Evolutionary conservation across 2,888 invertebrate species (phyloP).

Genomic region (Acanthopleura granulata): DNA sequence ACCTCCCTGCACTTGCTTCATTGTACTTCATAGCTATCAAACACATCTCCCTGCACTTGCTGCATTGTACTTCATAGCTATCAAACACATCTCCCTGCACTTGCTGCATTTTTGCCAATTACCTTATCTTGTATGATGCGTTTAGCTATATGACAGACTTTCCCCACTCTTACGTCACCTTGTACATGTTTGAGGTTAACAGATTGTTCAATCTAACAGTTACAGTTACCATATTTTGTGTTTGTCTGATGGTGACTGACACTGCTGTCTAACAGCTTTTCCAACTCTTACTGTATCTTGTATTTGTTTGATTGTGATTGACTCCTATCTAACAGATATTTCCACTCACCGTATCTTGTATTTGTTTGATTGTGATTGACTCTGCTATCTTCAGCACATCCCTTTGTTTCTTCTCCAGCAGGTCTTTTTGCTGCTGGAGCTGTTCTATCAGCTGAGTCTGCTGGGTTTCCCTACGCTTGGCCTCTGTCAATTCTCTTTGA

Average conservation of each 20-base stretch:
- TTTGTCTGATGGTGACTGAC: neutral
- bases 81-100: no score
- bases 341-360: slow-evolving; percentile 7
- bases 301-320: neutral
- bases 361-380: slow-evolving; percentile 13
- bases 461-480: neutral
- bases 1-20: no score
- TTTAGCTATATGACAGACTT: no score
- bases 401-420: slow-evolving; percentile 10
- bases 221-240: no score
- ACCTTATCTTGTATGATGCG: neutral
- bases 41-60: no score
- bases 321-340: neutral
- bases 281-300: neutral
- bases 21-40: no score
- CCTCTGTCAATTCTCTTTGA: slow-evolving; percentile 1
- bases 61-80: no score
- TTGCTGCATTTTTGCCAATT: neutral
- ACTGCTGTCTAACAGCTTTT: neutral
- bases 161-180: neutral
- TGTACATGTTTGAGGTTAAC: neutral
- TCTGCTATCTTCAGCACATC: slow-evolving; percentile 15
- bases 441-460: slow-evolving; percentile 13
- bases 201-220: no score
- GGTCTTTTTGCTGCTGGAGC: slow-evolving; percentile 12